Evolutionary conservation across 2,113 vertebrate genomes (phyloP).

Genomic region (rabbit (Oryctolagus cuniculus)): DNA sequence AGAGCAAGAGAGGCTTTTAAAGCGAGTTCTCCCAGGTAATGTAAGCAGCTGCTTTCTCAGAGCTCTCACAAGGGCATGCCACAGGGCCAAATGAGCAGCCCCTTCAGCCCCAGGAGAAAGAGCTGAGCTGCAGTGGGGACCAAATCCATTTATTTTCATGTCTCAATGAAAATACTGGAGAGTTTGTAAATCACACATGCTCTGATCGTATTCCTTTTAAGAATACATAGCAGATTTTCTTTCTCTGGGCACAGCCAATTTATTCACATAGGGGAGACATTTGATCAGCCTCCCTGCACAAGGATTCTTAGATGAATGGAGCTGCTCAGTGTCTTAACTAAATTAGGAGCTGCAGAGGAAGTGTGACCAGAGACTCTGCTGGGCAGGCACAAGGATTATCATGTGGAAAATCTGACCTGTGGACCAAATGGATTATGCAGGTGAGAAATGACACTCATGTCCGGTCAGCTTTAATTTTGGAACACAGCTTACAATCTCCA

Average conservation of each 20-base stretch:
- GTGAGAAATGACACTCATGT: slow-evolving; percentile 38
- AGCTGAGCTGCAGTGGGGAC: not conserved
- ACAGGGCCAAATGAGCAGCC: not conserved
- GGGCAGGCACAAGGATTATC: not conserved
- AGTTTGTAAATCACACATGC: slow-evolving; percentile 36
- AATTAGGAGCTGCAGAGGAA: slow-evolving; percentile 55
- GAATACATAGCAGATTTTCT: slow-evolving; percentile 67
- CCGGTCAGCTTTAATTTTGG: slow-evolving; percentile 68
- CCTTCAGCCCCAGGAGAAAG: not conserved
- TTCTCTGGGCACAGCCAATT: slow-evolving; percentile 40
- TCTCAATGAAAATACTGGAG: slow-evolving; percentile 65
- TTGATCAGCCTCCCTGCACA: slow-evolving; percentile 58
- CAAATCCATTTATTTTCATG: slow-evolving; percentile 69
- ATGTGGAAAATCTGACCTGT: slow-evolving; percentile 49
- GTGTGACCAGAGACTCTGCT: slow-evolving; percentile 34
- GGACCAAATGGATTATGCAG: not conserved
- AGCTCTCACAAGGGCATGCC: not conserved
- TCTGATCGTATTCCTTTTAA: slow-evolving; percentile 69
- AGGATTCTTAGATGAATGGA: slow-evolving; percentile 51
- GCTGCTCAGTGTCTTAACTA: not conserved
- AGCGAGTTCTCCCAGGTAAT: slow-evolving; percentile 50
- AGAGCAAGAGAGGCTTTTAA: slow-evolving; percentile 42
- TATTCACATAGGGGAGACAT: slow-evolving; percentile 56
- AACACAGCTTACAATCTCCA: slow-evolving; percentile 71
- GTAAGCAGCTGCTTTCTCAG: slow-evolving; percentile 47